Base-by-base conservation (phyloP, 1,140 invertebrate genomes). In the Bombus terrestris region DNA sequence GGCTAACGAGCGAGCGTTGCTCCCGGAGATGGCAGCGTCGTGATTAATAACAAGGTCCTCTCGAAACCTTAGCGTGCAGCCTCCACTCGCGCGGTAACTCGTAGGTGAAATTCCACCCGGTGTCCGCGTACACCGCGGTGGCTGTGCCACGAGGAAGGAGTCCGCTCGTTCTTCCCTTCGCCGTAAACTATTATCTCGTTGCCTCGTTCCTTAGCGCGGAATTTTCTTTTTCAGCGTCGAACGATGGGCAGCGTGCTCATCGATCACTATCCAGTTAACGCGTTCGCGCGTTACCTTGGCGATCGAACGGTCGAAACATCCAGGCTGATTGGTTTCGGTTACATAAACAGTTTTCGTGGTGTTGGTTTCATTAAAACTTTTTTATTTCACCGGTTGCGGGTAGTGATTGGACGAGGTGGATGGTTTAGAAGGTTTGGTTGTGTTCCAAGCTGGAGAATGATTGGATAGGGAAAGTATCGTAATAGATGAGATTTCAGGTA, bases 31-130 rank as follows among this genome's bases (percentile, higher is more conserved):
- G 92, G 91, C 91, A 93, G 89, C 90, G 86, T 91, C 91, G 91
- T 94, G 94, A 95, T 94, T 95, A 95, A 94, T 94, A 95, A 95
- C 94, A 92, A 94, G 92, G 91, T 93, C 91, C 92, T 92, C 87
- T 89, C 74, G 81, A 88, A 87, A 91, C 87, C 84, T 91, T 89
- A 86, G 66, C 87, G 86, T 62, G 81, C 89, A 90, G 79, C 86
- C 83, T 86, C 88, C 74, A 73, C 79, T 78, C 87, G 69, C 77
- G 82, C 88, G 79, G 80, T 90, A 89, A 90, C 88, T 91, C 81
- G 80, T 88, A 53, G 87, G 86, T 88, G 84, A 91, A 87, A 88
- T 91, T 92, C 85, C 86, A 85, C 64, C 71, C 84, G 66, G 62
- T 80, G 71, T 62, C 39, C 57, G 68, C 25, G 59, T 62, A 62